A percentile compares a stretch with the other conserved stretches of the same genome.
Evolutionary conservation across 2,888 invertebrate species (phyloP).

Genomic region (Drosophila leonis): DNA sequence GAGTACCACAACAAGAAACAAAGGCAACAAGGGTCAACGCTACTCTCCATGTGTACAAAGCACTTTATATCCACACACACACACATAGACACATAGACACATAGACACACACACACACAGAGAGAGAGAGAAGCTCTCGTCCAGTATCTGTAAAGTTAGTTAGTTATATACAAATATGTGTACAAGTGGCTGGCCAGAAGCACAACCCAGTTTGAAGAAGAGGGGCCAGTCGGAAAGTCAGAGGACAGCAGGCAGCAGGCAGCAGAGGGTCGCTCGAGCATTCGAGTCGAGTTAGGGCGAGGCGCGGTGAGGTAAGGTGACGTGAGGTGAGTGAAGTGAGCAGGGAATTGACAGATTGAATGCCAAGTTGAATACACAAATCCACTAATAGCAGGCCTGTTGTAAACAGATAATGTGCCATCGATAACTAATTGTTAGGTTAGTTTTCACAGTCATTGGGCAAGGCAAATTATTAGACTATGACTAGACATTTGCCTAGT

Average conservation of each 20-base stretch:
- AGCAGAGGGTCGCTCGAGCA: not conserved
- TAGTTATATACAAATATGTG: slow-evolving; percentile 77
- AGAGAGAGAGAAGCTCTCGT: slow-evolving; percentile 1
- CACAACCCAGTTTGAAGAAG: slow-evolving; percentile 5
- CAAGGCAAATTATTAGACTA: not conserved
- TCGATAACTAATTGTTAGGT: slow-evolving; percentile 30
- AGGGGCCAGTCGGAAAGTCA: slow-evolving; percentile 18
- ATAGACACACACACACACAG: slow-evolving; percentile 13
- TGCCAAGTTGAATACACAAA: slow-evolving; percentile 33
- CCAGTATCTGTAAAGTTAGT: slow-evolving; percentile 47
- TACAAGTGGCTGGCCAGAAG: slow-evolving; percentile 53
- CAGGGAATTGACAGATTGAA: slow-evolving; percentile 49
- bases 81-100: slow-evolving; percentile 4
- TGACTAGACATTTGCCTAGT: not conserved
- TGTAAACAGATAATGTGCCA: slow-evolving; percentile 34
- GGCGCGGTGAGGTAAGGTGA: not conserved
- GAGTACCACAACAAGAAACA: slow-evolving; percentile 34
- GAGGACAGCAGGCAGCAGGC: not conserved
- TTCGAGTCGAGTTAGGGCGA: too few relatives aligned
- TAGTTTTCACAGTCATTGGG: slow-evolving; percentile 2
- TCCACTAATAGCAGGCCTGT: slow-evolving; percentile 39
- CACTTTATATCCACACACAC: slow-evolving; percentile 53
- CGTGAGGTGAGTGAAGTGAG: slow-evolving; percentile 9
- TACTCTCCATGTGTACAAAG: slow-evolving; percentile 62
- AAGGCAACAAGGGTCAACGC: slow-evolving; percentile 51